These are phyloP conservation scores for Muntiacus muntjak DNA, from an alignment of 2,113 vertebrate species.

Conservation along the genomic window DNA sequence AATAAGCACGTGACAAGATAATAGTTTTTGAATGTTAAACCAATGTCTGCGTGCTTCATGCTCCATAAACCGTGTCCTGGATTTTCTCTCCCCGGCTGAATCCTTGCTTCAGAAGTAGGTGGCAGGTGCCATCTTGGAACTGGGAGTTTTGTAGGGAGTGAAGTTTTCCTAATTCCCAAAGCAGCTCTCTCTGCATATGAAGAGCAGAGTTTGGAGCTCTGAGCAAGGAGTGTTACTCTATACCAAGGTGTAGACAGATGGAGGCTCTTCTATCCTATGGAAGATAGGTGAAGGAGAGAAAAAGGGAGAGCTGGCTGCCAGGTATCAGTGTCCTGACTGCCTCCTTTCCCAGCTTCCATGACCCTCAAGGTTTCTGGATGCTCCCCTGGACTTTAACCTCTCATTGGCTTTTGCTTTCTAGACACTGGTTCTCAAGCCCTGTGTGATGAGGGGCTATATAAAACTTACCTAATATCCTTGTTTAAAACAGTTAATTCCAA, in stretches of 20 bases:
- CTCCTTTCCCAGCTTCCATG: background rate
- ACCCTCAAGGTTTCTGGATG: background rate
- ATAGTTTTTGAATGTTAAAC: background rate
- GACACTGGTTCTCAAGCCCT: background rate
- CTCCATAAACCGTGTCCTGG: background rate
- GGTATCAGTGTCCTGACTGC: too few relatives aligned
- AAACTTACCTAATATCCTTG: background rate
- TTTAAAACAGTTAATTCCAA: background rate
- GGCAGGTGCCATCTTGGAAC: background rate
- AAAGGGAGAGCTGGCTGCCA: background rate
- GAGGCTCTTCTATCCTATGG: background rate
- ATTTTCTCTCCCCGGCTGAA: background rate
- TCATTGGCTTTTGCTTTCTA: background rate
- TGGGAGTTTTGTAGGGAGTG: background rate
- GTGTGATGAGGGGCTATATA: background rate
- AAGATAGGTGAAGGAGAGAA: background rate
- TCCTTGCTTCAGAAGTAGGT: background rate
- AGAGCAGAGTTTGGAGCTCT: background rate
- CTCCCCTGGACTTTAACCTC: background rate
- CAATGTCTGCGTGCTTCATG: background rate
- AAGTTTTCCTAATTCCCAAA: background rate
- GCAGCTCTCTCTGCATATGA: background rate
- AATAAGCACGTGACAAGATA: background rate
- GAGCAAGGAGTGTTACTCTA: background rate
- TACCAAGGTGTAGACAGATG: background rate